Percentiles rank a stretch among this genome's conserved stretches.
These are phyloP conservation scores for Etheostoma perlongum DNA, from an alignment of 2,797 vertebrate species.

Conservation along the genomic window DNA sequence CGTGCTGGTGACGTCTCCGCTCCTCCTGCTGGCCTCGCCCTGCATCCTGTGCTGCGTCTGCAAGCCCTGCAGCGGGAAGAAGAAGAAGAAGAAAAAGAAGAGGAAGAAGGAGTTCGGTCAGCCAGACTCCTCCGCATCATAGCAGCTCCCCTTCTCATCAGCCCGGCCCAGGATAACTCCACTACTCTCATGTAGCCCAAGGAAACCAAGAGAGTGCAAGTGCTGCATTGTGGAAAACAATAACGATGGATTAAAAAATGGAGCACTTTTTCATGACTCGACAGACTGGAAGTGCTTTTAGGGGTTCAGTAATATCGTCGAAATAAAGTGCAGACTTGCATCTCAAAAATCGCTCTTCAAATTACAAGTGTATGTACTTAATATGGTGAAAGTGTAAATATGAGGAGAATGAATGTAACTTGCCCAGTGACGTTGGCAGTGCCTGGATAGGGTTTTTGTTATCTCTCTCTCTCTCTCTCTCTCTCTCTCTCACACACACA, in stretches of 20 bases:
- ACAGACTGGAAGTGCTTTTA: conserved; percentile 14
- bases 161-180: conserved; percentile 20
- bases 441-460: conserved; percentile 29
- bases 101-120: conserved; percentile 71
- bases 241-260: conserved; percentile 16
- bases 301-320: background rate
- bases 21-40: conserved; percentile 94
- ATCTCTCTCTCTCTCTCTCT: conserved; percentile 15
- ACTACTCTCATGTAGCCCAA: conserved; percentile 11
- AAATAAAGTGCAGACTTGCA: conserved; percentile 22
- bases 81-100: conserved; percentile 74
- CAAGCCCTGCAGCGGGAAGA: conserved; percentile 89
- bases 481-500: conserved; percentile 17
- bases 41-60: conserved; percentile 96
- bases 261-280: conserved; percentile 25
- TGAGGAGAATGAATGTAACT: conserved; percentile 45
- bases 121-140: conserved; percentile 74
- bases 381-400: conserved; percentile 48
- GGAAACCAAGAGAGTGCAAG: conserved; percentile 17
- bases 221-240: conserved; percentile 18
- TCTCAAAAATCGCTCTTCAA: conserved; percentile 23
- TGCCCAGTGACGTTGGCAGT: conserved; percentile 3
- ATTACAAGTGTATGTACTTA: conserved; percentile 16
- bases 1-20: conserved; percentile 93
- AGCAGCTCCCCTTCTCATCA: conserved; percentile 47